Percentiles rank a stretch among this genome's conserved stretches.
These are phyloP conservation scores for Reticulitermes lucifugus DNA, from an alignment of 2,888 invertebrate genomes.

Conservation along the genomic window DNA sequence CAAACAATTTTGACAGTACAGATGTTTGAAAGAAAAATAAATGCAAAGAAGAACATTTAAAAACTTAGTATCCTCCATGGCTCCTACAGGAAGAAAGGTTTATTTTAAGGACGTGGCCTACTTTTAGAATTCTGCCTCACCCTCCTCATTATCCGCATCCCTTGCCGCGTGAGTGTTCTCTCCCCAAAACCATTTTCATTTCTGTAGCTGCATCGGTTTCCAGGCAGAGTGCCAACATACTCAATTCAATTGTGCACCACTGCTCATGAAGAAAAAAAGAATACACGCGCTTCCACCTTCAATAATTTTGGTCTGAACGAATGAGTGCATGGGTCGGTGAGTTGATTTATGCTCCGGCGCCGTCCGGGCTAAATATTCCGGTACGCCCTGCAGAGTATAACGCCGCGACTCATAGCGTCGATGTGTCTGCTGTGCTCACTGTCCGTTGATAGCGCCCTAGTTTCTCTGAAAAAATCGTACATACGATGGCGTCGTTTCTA, in stretches of 20 bases:
- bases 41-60: too few species aligned
- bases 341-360: conserved; percentile 42
- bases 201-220: background rate
- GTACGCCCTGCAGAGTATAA: conserved; percentile 27
- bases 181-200: background rate
- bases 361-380: conserved; percentile 44
- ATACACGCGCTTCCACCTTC: conserved; percentile 35
- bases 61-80: too few species aligned
- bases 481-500: background rate
- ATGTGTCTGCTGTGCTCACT: background rate
- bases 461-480: conserved; percentile 17
- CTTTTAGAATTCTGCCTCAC: background rate
- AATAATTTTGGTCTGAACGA: conserved; percentile 41
- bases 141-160: background rate
- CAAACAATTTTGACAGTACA: too few species aligned
- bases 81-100: background rate
- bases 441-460: background rate
- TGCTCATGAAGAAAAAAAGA: conserved; percentile 1
- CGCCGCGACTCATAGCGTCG: background rate
- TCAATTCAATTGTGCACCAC: conserved; percentile 41
- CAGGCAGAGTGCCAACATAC: conserved; percentile 41
- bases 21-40: too few species aligned
- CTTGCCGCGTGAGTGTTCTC: background rate
- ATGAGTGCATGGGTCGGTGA: conserved; percentile 7
- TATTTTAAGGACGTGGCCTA: background rate